Evolutionary conservation across 2,113 vertebrate species (phyloP), one percentile per base, ranked within the genome.

Genomic region (Saimiri boliviensis): DNA sequence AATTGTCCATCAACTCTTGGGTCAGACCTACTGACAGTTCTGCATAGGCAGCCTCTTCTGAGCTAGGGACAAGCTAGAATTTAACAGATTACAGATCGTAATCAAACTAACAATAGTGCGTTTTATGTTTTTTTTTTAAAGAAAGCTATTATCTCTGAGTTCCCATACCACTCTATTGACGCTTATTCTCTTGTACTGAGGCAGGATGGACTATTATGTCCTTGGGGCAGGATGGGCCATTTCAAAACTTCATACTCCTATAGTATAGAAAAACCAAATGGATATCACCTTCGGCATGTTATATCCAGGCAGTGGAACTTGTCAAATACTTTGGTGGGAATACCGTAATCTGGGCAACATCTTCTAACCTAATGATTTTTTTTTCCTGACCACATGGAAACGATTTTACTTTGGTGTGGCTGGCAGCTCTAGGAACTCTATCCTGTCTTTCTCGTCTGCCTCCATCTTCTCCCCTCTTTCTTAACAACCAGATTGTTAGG

Each of bases 11-110:
- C 68, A 82, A 42, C 32, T 77, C 92, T 70, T 10, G 3, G 27
- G 63, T 96, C 96, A 93, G 60, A 63, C n/a, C 47, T 80, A 23
- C 37, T 58, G n/a, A 93, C n/a, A 76, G 60, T 81, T 90, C 54
- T 88, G 4, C 35, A 83, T n/a, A 58, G 66, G 70, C 25, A 89
- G 58, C 21, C 45, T 89, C 63, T 74, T 35, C 76, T 70, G 25
- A 84, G n/a, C 30, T 58, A 83, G 42, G 25, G 40, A 91, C 30
- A 58, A 63, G 58, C 30, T 94, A 13, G 23, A 92, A 95, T 83
- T 93, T 92, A 89, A 92, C 1, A 89, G 74, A 40, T 83, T 89
- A 90, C 12, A 94, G 27, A 94, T 56, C 9, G 40, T 80, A 76
- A 91, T n/a, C 54, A 91, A 91, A 96, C 8, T 79, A 85, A 81